Evolutionary conservation across 2,888 invertebrate genomes (phyloP).

Genomic region (Microctonus hyperodae): DNA sequence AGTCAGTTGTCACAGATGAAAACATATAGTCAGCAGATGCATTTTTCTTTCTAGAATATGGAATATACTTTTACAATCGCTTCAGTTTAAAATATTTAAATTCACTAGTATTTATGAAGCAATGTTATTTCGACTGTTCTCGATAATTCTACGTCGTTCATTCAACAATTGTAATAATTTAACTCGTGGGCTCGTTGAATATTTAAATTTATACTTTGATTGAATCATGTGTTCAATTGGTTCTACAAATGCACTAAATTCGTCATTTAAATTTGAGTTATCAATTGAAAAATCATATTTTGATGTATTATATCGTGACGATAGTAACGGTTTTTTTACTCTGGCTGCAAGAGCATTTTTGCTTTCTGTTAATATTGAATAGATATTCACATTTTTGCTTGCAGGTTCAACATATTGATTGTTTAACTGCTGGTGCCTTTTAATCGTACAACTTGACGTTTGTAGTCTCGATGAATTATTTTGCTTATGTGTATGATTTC

Average conservation of each 20-base stretch:
- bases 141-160: slow-evolving; percentile 52
- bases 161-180: slow-evolving; percentile 52
- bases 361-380: slow-evolving; percentile 22
- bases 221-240: slow-evolving; percentile 38
- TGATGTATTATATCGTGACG: slow-evolving; percentile 35
- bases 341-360: slow-evolving; percentile 16
- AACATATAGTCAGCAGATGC: too few relatives aligned
- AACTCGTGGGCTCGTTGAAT: slow-evolving; percentile 52
- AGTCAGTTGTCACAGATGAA: too few relatives aligned
- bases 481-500: not conserved
- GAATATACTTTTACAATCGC: too few relatives aligned
- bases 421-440: not conserved
- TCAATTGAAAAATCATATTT: slow-evolving; percentile 41
- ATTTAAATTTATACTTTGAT: slow-evolving; percentile 46
- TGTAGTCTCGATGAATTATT: not conserved
- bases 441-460: not conserved
- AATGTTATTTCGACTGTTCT: slow-evolving; percentile 45
- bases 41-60: too few relatives aligned
- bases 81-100: too few relatives aligned
- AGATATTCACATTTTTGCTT: slow-evolving; percentile 21
- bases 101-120: slow-evolving; percentile 36
- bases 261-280: slow-evolving; percentile 41
- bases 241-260: slow-evolving; percentile 38
- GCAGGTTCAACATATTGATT: too few relatives aligned
- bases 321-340: slow-evolving; percentile 27